phyloP scores from a whole-genome alignment of 2,113 vertebrate species.

The Eptesicus fuscus region DNA sequence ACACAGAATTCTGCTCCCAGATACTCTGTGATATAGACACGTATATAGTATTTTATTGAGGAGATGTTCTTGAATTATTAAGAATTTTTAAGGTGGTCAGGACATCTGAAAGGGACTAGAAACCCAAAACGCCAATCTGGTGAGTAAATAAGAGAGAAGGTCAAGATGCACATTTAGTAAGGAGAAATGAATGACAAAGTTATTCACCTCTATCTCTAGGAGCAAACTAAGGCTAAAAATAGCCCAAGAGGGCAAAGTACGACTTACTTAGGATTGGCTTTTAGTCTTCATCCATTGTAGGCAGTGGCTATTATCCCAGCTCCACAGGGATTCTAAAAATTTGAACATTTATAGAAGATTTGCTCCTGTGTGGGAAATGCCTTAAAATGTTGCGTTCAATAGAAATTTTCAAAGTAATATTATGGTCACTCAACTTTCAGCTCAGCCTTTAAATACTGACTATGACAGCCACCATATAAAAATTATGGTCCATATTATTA shows the following conservation, averaged over 20 bases:
- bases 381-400: slow-evolving; percentile 14
- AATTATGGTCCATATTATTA: neutral
- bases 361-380: neutral
- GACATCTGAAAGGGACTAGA: slow-evolving; percentile 42
- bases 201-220: neutral
- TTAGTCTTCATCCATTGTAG: slow-evolving; percentile 16
- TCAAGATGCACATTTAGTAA: neutral
- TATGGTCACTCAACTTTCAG: neutral
- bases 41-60: neutral
- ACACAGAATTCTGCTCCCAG: neutral
- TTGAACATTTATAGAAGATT: slow-evolving; percentile 9
- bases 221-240: slow-evolving; percentile 28
- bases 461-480: neutral
- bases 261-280: neutral
- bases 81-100: neutral
- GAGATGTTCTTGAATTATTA: neutral
- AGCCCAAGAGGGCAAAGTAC: neutral
- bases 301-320: neutral
- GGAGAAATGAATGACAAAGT: neutral
- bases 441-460: neutral
- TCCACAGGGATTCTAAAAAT: neutral
- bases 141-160: neutral
- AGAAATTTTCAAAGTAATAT: slow-evolving; percentile 40
- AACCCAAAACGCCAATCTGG: neutral
- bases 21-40: neutral